Evolutionary conservation across 2,797 vertebrate genomes (phyloP).

Genomic region (Poecilia wingei): DNA sequence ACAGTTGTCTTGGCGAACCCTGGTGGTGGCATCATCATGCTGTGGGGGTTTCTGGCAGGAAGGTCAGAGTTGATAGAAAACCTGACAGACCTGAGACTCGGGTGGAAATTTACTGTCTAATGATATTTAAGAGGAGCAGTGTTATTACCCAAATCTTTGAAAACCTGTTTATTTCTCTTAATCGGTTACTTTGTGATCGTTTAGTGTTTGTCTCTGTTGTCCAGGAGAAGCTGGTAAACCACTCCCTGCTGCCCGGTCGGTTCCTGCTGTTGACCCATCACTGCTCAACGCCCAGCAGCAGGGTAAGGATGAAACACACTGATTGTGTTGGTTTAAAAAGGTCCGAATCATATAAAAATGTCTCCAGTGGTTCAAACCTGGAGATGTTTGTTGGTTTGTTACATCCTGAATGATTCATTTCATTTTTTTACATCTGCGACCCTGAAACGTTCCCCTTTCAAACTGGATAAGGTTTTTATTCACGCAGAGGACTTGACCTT

Average conservation of each 20-base stretch:
- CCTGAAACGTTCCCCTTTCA: background rate
- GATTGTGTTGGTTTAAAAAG: background rate
- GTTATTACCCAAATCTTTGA: background rate
- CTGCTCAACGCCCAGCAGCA: conserved; percentile 83
- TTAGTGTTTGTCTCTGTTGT: conserved; percentile 27
- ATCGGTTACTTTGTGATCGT: background rate
- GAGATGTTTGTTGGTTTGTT: background rate
- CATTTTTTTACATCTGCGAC: background rate
- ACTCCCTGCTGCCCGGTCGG: conserved; percentile 81
- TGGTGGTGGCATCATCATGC: background rate
- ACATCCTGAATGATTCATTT: background rate
- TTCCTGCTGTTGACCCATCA: conserved; percentile 85
- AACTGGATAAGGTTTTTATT: background rate
- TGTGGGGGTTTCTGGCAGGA: background rate
- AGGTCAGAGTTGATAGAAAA: background rate
- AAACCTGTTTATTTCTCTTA: background rate
- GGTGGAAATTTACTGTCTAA: background rate
- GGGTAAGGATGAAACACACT: conserved; percentile 75
- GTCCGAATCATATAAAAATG: background rate
- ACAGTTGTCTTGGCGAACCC: background rate
- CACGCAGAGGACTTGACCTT: background rate
- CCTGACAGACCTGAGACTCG: background rate
- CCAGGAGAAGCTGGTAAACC: conserved; percentile 84
- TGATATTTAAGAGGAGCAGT: background rate
- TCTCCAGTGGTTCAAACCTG: background rate